Base-by-base conservation (phyloP, 1,140 invertebrate species). In the Drosophila gunungcola region DNA sequence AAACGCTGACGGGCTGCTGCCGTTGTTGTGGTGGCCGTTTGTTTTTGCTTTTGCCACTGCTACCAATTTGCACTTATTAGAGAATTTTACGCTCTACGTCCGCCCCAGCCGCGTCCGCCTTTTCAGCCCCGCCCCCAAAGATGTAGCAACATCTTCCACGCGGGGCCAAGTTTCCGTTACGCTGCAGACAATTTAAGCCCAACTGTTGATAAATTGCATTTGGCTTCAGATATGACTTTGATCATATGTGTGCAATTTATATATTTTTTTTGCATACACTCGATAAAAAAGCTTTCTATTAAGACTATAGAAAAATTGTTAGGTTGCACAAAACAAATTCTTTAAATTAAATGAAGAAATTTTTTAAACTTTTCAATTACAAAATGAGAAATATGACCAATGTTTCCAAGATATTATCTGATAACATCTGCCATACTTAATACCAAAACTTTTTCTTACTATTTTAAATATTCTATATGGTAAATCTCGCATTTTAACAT, bases 121-220 rank as follows among this genome's bases (percentile, higher is more conserved):
- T 7, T 16, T 45, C 16, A 6, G 41, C 12, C 38, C 10, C 4
- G 3, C 4, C 10, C 9, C 42, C 6, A 4, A n/a, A 25, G n/a
- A 62, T 56, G 46, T 43, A 36, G 63, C 32, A 52, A 53, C 46
- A 78, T 81, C 78, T 70, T 72, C 60, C 72, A 65, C 76, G 81
- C 78, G 67, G 57, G 56, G 51, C 65, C 56, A 61, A 65, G 73
- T 89, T 89, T 88, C 84, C 83, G 75, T 83, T 69, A 83, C 70
- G 84, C 83, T 89, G 83, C 84, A 83, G 84, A 88, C 83, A 88
- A 88, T 88, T 88, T 88, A 83, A 88, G 79, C 84, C 39, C 83
- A 86, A 86, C 83, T 88, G 83, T 83, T 88, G 83, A 88, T 77
- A 88, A 88, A 88, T 88, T 89, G 80, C 84, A 88, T 77, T 88